Conservation (phyloP, 1,140 invertebrate species). For the Cardiocondyla obscurior region DNA sequence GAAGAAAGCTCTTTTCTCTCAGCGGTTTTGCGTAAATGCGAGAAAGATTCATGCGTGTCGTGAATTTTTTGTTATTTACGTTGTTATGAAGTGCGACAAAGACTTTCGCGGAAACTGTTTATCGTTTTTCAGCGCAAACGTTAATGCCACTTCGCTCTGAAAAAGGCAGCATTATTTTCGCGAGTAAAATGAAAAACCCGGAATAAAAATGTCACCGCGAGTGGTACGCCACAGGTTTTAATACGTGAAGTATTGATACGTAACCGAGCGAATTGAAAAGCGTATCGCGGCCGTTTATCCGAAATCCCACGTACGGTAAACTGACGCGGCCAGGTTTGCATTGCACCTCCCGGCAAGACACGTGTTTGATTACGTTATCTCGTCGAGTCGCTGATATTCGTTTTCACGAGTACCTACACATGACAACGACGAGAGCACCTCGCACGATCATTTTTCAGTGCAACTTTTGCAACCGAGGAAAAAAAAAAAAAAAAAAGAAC, state of each 20-base stretch:
- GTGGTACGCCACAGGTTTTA: not conserved
- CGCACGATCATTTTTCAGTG: conserved; percentile 20
- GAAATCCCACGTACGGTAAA: not conserved
- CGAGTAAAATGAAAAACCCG: not conserved
- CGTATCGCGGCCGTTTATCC: not conserved
- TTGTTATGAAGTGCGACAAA: not conserved
- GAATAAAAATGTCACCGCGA: not conserved
- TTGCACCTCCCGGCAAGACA: conserved; percentile 9
- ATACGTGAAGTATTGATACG: not conserved
- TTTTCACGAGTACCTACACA: not conserved
- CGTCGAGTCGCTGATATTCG: conserved; percentile 8
- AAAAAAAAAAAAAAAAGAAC: not conserved
- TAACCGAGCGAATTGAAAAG: not conserved
- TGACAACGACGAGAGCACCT: not conserved
- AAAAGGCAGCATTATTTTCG: not conserved
- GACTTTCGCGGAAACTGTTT: not conserved
- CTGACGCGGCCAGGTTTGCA: not conserved
- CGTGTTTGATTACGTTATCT: conserved; percentile 31
- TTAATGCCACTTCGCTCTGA: not conserved
- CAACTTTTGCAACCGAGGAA: not conserved
- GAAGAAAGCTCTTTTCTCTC: not conserved
- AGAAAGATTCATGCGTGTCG: not conserved
- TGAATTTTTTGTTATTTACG: not conserved
- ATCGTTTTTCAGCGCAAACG: not conserved
- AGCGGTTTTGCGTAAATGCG: not conserved